phyloP scores from a whole-genome alignment of 2,113 vertebrate genomes.

The Anarhynchus alexandrinus region DNA sequence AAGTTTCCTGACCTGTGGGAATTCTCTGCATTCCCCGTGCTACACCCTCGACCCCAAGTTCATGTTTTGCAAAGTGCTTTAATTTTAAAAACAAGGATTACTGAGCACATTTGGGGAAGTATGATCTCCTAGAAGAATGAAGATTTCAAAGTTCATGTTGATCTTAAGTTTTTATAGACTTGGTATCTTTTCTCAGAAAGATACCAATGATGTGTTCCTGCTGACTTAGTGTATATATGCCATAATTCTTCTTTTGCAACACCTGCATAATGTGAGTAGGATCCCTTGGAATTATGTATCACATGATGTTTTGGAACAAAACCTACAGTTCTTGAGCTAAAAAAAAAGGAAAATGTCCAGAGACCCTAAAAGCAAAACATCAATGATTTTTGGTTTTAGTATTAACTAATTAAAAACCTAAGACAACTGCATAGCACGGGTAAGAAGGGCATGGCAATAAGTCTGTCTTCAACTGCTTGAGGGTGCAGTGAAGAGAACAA shows the following conservation, averaged over 20 bases:
- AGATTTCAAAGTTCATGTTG: slow-evolving; percentile 60
- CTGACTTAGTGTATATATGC: neutral
- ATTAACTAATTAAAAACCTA: neutral
- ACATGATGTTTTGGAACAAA: slow-evolving; percentile 33
- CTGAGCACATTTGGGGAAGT: neutral
- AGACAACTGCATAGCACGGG: neutral
- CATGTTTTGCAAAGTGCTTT: slow-evolving; percentile 38
- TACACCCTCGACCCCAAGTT: slow-evolving; percentile 48
- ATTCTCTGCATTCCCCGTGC: slow-evolving; percentile 18
- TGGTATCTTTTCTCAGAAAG: slow-evolving; percentile 47
- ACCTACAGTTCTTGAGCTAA: neutral
- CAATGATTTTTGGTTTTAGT: neutral
- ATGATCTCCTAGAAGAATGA: slow-evolving; percentile 13
- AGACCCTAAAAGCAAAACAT: neutral
- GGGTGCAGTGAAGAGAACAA: neutral
- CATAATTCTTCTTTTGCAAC: slow-evolving; percentile 20
- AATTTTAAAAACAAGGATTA: slow-evolving; percentile 42
- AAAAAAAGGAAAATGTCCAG: neutral
- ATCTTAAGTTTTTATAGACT: slow-evolving; percentile 52
- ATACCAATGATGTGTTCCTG: slow-evolving; percentile 32
- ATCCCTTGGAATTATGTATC: neutral
- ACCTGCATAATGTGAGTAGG: neutral
- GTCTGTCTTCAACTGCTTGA: neutral
- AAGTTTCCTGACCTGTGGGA: slow-evolving; percentile 31
- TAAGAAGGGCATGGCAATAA: neutral